Evolutionary conservation across 2,797 vertebrate species (phyloP).

Genomic region (Parambassis ranga): DNA sequence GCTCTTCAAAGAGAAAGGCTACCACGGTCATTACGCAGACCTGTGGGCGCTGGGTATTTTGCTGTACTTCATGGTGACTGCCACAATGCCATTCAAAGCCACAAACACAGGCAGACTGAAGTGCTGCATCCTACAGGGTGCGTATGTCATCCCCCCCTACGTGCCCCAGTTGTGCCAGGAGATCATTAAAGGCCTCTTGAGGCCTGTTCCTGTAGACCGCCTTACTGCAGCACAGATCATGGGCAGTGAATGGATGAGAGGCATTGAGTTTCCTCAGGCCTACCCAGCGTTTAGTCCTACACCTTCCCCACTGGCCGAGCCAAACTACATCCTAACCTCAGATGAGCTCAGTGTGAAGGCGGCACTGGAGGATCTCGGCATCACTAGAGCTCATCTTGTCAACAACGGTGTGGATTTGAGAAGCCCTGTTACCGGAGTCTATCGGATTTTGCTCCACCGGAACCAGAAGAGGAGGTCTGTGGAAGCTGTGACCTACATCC

Average conservation of each 20-base stretch:
- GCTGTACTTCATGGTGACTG: slow-evolving; percentile 79
- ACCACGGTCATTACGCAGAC: slow-evolving; percentile 69
- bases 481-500: slow-evolving; percentile 54
- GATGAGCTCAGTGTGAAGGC: slow-evolving; percentile 70
- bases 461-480: slow-evolving; percentile 62
- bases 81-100: slow-evolving; percentile 73
- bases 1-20: slow-evolving; percentile 72
- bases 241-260: slow-evolving; percentile 70
- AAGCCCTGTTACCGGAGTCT: slow-evolving; percentile 74
- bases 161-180: slow-evolving; percentile 66
- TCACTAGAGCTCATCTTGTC: slow-evolving; percentile 64
- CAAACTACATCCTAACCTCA: slow-evolving; percentile 27
- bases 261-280: slow-evolving; percentile 58
- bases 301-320: slow-evolving; percentile 55
- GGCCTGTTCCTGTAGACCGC: slow-evolving; percentile 64
- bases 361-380: slow-evolving; percentile 65
- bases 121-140: slow-evolving; percentile 71
- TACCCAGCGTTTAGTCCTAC: slow-evolving; percentile 44
- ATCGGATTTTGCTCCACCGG: slow-evolving; percentile 75
- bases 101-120: slow-evolving; percentile 61
- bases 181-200: slow-evolving; percentile 73
- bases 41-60: slow-evolving; percentile 80
- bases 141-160: slow-evolving; percentile 68
- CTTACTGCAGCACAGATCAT: slow-evolving; percentile 57
- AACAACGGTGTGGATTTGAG: slow-evolving; percentile 60